These are phyloP conservation scores for Diaphora mendica DNA, from an alignment of 2,888 invertebrate genomes.

Conservation along the genomic window DNA sequence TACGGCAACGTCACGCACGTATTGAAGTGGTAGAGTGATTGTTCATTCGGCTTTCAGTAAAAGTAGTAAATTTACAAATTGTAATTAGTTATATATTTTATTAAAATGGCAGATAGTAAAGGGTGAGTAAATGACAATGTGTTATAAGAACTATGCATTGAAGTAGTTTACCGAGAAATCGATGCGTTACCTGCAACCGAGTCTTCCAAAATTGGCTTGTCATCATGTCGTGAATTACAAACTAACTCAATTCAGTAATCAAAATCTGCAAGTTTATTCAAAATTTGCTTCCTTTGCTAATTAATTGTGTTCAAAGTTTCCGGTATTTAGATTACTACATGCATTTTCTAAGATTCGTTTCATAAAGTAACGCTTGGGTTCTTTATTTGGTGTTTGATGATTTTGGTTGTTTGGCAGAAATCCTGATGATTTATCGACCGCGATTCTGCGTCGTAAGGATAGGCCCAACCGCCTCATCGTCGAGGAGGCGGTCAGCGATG, in stretches of 20 bases:
- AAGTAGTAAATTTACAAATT: constrained; percentile 71
- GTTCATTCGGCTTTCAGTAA: constrained; percentile 75
- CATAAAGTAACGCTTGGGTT: constrained; percentile 35
- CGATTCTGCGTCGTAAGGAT: constrained; percentile 98
- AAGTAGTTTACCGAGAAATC: constrained; percentile 35
- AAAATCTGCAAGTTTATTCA: constrained; percentile 53
- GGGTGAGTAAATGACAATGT: constrained; percentile 71
- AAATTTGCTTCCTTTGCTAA: constrained; percentile 15
- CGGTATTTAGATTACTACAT: constrained; percentile 5
- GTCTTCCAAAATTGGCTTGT: constrained; percentile 83
- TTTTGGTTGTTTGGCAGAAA: constrained; percentile 61
- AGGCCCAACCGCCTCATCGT: constrained; percentile 99
- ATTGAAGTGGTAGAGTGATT: constrained; percentile 72
- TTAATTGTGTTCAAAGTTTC: background rate
- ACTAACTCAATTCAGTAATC: constrained; percentile 49
- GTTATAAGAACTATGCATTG: constrained; percentile 27
- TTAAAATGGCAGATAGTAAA: constrained; percentile 86
- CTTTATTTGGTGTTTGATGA: constrained; percentile 36
- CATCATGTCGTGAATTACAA: constrained; percentile 80
- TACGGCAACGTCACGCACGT: constrained; percentile 86
- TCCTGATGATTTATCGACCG: constrained; percentile 97
- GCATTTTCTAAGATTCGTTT: constrained; percentile 9
- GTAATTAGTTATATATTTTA: constrained; percentile 65
- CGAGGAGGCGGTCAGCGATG: constrained; percentile 99
- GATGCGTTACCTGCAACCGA: constrained; percentile 55